Conservation (phyloP, 1,140 invertebrate species). For the Drosophila tropicalis region DNA sequence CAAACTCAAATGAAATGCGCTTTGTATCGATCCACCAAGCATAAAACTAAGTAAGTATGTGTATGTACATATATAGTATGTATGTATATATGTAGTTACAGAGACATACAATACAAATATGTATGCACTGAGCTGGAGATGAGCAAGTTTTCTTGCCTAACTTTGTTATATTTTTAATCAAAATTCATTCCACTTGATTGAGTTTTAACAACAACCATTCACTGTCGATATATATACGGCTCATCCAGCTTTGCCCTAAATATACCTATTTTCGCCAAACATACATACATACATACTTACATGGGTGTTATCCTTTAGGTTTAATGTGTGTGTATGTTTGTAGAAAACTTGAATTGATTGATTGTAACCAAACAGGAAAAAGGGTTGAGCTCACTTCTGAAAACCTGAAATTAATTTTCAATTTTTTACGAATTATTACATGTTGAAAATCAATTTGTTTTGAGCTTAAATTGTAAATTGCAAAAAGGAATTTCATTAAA, state of each 20-base stretch:
- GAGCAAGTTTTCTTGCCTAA: constrained; percentile 50
- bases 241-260: neutral
- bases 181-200: constrained; percentile 78
- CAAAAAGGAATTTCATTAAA: too few species aligned
- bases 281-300: neutral
- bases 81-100: neutral
- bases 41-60: neutral
- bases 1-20: constrained; percentile 42
- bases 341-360: neutral
- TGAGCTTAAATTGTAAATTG: too few species aligned
- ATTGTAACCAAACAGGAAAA: neutral
- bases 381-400: neutral
- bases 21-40: constrained; percentile 31
- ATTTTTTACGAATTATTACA: too few species aligned
- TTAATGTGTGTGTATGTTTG: neutral
- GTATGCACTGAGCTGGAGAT: constrained; percentile 41
- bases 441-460: too few species aligned
- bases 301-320: neutral
- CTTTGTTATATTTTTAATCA: constrained; percentile 79
- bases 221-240: neutral
- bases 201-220: constrained; percentile 57
- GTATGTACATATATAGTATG: neutral
- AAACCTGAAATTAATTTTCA: too few species aligned
- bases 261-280: neutral
- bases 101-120: neutral